Evolutionary conservation across 1,140 invertebrate genomes (phyloP).

Genomic region (Phenacoccus solenopsis): DNA sequence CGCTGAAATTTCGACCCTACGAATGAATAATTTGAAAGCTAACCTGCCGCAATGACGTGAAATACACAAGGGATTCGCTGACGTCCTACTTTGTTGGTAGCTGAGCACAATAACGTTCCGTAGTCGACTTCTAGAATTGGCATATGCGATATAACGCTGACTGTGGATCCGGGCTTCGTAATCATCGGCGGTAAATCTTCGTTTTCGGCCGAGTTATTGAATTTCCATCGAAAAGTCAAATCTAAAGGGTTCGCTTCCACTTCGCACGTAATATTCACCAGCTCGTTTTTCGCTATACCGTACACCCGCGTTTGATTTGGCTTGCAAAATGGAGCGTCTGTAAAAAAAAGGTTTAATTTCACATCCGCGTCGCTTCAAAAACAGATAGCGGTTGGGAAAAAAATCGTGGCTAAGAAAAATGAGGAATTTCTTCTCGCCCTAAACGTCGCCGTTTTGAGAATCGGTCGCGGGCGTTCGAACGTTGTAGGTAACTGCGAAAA

Average conservation of each 20-base stretch:
- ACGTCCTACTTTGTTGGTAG: conserved; percentile 48
- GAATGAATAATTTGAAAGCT: conserved; percentile 27
- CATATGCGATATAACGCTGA: conserved; percentile 50
- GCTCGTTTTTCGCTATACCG: conserved; percentile 67
- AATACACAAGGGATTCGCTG: conserved; percentile 55
- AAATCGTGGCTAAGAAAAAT: not conserved
- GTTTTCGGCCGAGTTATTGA: conserved; percentile 54
- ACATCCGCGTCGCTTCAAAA: too few species aligned
- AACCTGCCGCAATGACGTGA: conserved; percentile 56
- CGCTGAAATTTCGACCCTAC: not conserved
- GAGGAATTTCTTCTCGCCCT: not conserved
- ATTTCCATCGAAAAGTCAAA: conserved; percentile 58
- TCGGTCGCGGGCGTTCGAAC: not conserved
- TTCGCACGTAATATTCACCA: conserved; percentile 61
- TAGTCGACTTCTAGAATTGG: conserved; percentile 58
- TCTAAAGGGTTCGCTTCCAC: conserved; percentile 63
- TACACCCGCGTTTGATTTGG: conserved; percentile 50
- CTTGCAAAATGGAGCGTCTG: conserved; percentile 58
- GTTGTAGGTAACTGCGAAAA: not conserved
- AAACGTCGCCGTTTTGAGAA: not conserved
- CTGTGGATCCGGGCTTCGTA: conserved; percentile 39
- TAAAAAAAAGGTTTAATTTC: not conserved
- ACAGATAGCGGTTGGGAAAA: too few species aligned
- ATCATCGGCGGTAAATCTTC: conserved; percentile 20
- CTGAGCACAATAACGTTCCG: conserved; percentile 56